Evolutionary conservation across 2,888 invertebrate species (phyloP).

Genomic region (Dryomyza anilis): DNA sequence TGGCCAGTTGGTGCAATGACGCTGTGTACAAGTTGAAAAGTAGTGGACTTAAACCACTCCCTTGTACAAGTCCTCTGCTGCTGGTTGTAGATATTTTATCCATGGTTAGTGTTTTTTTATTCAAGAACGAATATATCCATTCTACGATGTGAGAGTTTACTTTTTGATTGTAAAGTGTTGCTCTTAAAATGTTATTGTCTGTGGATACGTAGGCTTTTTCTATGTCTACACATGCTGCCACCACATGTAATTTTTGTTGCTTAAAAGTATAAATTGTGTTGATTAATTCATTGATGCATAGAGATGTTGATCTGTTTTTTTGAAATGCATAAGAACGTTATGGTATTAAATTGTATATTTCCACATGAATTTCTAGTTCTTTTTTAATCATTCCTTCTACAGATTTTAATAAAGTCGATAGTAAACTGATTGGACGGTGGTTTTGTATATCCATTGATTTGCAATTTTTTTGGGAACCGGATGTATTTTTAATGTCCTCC

Average conservation of each 20-base stretch:
- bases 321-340: not conserved
- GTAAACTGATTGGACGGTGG: not conserved
- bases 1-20: too few species aligned
- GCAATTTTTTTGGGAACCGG: not conserved
- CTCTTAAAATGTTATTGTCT: not conserved
- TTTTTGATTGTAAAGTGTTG: not conserved
- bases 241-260: not conserved
- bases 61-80: not conserved
- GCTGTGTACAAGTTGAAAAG: too few species aligned
- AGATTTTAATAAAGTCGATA: not conserved
- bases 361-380: not conserved
- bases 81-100: not conserved
- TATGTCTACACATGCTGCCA: conserved; percentile 1
- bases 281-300: not conserved
- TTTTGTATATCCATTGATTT: not conserved
- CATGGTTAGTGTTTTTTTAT: not conserved
- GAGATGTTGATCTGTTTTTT: not conserved
- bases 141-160: not conserved
- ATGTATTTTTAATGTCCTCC: conserved; percentile 1
- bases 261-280: not conserved
- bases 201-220: not conserved
- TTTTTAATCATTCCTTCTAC: not conserved
- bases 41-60: conserved; percentile 2
- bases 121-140: not conserved
- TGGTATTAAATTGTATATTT: not conserved